Conservation (phyloP, 2,113 vertebrate genomes). For the Oostethus manadensis region DNA sequence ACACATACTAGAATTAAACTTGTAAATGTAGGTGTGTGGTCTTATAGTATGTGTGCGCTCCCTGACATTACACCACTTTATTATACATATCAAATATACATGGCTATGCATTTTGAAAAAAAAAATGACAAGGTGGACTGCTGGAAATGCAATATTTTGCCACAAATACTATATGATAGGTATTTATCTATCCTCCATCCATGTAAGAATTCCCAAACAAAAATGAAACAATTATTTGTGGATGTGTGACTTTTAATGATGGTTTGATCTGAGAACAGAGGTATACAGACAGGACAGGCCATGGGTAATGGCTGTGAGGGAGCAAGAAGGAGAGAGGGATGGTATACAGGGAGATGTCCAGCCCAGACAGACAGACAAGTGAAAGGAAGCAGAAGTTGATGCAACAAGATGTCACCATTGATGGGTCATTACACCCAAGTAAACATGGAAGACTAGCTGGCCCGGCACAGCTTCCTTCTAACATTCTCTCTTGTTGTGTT, state of each 20-base stretch:
- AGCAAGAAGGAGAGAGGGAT: constrained; percentile 40
- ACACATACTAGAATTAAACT: too few species aligned
- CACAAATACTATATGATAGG: too few species aligned
- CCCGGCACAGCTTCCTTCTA: constrained; percentile 6
- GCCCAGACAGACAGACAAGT: constrained; percentile 63
- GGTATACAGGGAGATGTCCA: constrained; percentile 39
- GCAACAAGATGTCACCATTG: constrained; percentile 70
- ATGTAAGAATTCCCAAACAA: too few species aligned
- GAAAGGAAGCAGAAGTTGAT: constrained; percentile 72
- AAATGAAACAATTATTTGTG: neutral
- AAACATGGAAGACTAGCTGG: constrained; percentile 65
- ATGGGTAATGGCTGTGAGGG: constrained; percentile 49
- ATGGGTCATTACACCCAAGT: constrained; percentile 72
- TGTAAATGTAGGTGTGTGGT: too few species aligned
- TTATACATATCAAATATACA: too few species aligned
- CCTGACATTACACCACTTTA: too few species aligned
- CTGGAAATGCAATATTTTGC: too few species aligned
- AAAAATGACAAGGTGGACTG: too few species aligned
- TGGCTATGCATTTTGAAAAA: too few species aligned
- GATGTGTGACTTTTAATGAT: neutral
- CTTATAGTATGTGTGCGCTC: too few species aligned
- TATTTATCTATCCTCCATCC: too few species aligned
- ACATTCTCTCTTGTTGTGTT: constrained; percentile 29
- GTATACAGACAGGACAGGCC: constrained; percentile 3
- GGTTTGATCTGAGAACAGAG: neutral